A percentile compares a stretch with the other conserved stretches of the same genome.
Conservation (phyloP, 64 coral and sea anemone species). For the Dendronephthya gigantea region DNA sequence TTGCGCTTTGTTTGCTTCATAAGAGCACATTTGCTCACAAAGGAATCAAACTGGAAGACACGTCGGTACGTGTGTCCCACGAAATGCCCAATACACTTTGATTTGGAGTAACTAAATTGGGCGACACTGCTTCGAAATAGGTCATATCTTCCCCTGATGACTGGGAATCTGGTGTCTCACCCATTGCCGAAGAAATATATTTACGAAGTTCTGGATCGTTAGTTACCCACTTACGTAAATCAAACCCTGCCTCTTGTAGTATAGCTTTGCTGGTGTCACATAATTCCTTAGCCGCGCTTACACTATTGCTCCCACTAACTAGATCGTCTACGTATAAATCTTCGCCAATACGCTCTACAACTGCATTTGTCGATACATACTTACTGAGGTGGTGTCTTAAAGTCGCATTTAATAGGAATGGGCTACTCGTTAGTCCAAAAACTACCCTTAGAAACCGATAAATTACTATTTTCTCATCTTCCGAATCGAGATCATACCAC, state of each 20-base stretch:
- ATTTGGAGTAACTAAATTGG: neutral
- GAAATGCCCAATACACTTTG: neutral
- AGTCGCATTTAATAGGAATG: neutral
- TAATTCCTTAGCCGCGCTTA: neutral
- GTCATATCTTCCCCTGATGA: neutral
- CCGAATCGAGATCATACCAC: neutral
- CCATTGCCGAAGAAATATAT: neutral
- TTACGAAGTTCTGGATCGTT: neutral
- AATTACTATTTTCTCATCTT: neutral
- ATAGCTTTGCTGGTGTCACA: neutral
- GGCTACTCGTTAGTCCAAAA: neutral
- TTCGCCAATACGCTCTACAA: neutral
- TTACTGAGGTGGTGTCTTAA: neutral
- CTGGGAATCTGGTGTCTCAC: neutral
- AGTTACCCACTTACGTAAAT: neutral
- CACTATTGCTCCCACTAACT: neutral
- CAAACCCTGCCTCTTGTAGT: neutral
- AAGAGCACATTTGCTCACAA: neutral
- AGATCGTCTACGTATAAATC: neutral
- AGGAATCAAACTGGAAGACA: neutral
- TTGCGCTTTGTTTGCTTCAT: neutral
- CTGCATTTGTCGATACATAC: neutral
- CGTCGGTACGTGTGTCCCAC: neutral
- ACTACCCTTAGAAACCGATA: neutral
- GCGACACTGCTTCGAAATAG: neutral